Base-by-base conservation (phyloP, 2,113 vertebrate genomes). In the Podarcis cretensis region DNA sequence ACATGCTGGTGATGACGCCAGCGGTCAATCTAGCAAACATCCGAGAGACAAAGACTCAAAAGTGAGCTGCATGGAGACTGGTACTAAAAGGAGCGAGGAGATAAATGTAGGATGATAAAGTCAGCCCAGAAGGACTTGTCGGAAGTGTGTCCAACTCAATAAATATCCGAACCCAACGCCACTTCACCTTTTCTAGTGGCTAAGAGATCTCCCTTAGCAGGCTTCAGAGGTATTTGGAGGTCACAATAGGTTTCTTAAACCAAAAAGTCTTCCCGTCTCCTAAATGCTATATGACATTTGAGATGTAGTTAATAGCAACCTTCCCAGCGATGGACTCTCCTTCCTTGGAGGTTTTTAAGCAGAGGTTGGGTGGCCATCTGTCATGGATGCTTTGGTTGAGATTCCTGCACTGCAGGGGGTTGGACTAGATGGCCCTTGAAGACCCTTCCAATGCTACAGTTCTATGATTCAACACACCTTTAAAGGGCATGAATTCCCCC, bases 21-120 rank as follows among this genome's bases (percentile, higher is more conserved):
- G 81, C 54, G 35, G 91, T 91, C 86, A 81, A 88, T 79, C 89
- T 66, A 90, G 90, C 89, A 94, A 94, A 91, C 85, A 87, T 69
- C 35, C 63, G 84, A 87, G 88, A 16, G 59, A 32, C 81, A 87
- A 93, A 91, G 89, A 9, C 74, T 87, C 86, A 83, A 73, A 83
- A 83, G 66, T 43, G 27, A 4, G 7, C 32, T 27, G 65, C 6
- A 10, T 30, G 30, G 63, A 86, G 78, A 76, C 20, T 6, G 23
- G 54, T 59, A 40, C 82, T 80, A 84, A 86, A 84, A 35, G 0
- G 76, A 88, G 88, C 37, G 12, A 86, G 87, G 74, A 85, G 69
- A 75, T 6, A 32, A 81, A 86, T 75, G 78, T 54, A 35, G 77
- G 78, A 66, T 20, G 57, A 32, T 48, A 66, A 90, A 87, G 77